Percentiles rank a stretch among this genome's conserved stretches.
Evolutionary conservation across 2,113 vertebrate genomes (phyloP).

Genomic region (Aythya baeri): DNA sequence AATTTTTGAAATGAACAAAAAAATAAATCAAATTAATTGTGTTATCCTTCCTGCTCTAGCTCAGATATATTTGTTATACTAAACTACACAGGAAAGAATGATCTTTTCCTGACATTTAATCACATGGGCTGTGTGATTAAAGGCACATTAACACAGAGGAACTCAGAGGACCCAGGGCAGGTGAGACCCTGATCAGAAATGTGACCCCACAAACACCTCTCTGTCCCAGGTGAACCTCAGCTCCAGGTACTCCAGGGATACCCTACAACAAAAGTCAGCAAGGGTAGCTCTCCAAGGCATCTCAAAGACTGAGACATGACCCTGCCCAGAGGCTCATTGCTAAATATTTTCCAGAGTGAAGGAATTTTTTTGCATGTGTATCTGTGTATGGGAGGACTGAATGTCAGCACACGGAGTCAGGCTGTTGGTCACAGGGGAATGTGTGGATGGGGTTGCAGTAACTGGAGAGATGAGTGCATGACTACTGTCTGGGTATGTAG

Average conservation of each 20-base stretch:
- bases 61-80: neutral
- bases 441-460: neutral
- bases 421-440: neutral
- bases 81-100: neutral
- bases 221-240: neutral
- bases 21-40: neutral
- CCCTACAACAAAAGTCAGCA: neutral
- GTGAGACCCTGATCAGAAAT: neutral
- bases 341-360: neutral
- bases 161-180: neutral
- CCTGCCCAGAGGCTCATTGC: neutral
- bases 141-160: neutral
- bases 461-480: neutral
- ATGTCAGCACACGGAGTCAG: neutral
- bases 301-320: neutral
- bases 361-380: neutral
- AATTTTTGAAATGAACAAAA: neutral
- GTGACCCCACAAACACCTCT: neutral
- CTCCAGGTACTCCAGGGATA: neutral
- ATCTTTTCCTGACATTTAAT: neutral
- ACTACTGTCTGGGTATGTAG: fast-evolving
- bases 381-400: neutral
- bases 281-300: too few species aligned
- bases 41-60: neutral
- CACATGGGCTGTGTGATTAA: neutral